A percentile compares a stretch with the other conserved stretches of the same genome.
phyloP scores from a whole-genome alignment of 2,113 vertebrate species.

The Riparia riparia region DNA sequence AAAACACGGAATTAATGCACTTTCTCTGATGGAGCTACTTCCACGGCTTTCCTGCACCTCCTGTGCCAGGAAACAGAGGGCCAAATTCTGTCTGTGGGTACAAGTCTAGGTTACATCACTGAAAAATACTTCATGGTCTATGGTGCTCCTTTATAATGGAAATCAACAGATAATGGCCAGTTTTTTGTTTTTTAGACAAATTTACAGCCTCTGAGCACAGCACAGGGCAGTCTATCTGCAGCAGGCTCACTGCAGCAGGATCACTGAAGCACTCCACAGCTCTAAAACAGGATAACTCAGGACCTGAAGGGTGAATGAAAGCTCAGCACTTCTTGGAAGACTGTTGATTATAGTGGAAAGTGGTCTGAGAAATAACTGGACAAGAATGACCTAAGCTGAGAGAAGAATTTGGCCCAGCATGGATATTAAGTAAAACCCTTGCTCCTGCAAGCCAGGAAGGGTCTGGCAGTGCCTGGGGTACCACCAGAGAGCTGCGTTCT shows the following conservation, averaged over 20 bases:
- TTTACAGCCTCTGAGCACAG: not conserved
- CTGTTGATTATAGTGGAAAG: not conserved
- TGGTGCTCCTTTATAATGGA: constrained; percentile 26
- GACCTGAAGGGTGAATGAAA: not conserved
- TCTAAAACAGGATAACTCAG: not conserved
- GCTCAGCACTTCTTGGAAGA: not conserved
- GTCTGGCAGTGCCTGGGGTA: not conserved
- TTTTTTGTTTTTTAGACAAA: not conserved
- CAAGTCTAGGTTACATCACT: not conserved
- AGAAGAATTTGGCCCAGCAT: not conserved
- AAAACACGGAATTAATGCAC: not conserved
- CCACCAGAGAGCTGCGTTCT: not conserved
- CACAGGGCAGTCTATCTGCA: not conserved
- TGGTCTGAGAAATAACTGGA: not conserved
- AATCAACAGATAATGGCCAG: not conserved
- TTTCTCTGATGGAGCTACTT: not conserved
- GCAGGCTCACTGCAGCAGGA: not conserved
- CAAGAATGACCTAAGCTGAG: not conserved
- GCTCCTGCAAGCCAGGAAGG: not conserved
- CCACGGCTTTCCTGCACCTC: not conserved
- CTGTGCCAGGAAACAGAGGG: not conserved
- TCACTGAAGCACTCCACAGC: not conserved
- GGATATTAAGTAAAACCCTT: not conserved
- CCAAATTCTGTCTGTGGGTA: not conserved
- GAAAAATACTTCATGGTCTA: not conserved